Base-by-base conservation (phyloP, 2,797 vertebrate species). In the Hybognathus amarus region DNA sequence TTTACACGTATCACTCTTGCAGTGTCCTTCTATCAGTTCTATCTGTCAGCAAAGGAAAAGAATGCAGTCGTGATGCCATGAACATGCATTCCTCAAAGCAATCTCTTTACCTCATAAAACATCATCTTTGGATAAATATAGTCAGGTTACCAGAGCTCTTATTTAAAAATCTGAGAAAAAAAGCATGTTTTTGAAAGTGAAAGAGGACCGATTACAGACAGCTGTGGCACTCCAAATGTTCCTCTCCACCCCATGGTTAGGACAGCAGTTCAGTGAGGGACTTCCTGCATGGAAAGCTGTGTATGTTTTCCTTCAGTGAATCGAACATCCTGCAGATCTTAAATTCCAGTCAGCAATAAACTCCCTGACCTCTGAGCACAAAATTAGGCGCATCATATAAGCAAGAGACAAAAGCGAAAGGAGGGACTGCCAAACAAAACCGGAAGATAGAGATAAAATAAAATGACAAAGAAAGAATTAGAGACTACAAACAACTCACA, bases 11-110 rank as follows among this genome's bases (percentile, higher is more conserved):
- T 77, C 30, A 27, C 79, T 82, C 64, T 82, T 63, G 56, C 50
- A 33, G 50, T 77, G 83, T 85, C 80, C 81, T 27, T 45, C 73
- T 86, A 87, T 88, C 85, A 83, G 54, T 80, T 80, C 71, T 82
- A 84, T 87, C 79, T 85, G 82, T 73, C 61, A 63, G 80, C 80
- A 45, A 54, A 69, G 70, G 61, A 79, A 85, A 83, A 84, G 56
- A 89, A 88, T 85, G 79, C 71, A 85, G 83, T 50, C 69, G 59
- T 87, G 87, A 87, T 88, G 88, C 47, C 87, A 47, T 71, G 77
- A 86, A 82, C 82, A 80, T 70, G 77, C 47, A 84, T 85, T 85
- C 82, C 89, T 84, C 63, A 36, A 64, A 85, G 82, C 85, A 78
- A 78, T 59, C 77, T 85, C 82, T 78, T 83, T 80, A 81, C 67